Evolutionary conservation across 2,113 vertebrate genomes (phyloP), one percentile per base, ranked within the genome.

Genomic region (Lonchura striata): DNA sequence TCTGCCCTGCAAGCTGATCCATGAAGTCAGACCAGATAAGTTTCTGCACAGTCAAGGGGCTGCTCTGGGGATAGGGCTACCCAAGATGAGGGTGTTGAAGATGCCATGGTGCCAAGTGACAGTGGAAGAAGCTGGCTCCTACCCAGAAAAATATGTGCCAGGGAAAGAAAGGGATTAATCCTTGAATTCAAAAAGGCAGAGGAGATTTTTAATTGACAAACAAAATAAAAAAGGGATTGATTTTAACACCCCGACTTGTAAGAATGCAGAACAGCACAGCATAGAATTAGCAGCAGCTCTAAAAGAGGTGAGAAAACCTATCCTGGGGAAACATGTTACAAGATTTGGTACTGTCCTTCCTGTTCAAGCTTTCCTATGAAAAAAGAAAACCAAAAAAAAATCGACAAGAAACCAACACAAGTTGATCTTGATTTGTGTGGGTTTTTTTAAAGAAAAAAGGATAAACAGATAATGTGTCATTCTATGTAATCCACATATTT

Each of bases 381-480:
- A 49, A 65, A 33, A 46, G 12, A 54, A 21, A 57, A 24, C 1
- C 18, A 47, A 78, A 21, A 2, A 41, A 64, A 71, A n/a, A 15
- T 0, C 0, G 0, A 59, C 8, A 56, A 46, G 41, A 76, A 47
- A 2, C 2, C 4, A 54, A 15, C 1, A 2, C 18, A 63, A 65
- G 15, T 3, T 63, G 13, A 47, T 87, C n/a, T 69, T 79, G 39
- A 52, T 60, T 71, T 65, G 6, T 31, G 54, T 22, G 28, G 10
- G 3, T 16, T 80, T 88, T 90, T 47, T 61, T 27, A 87, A 60
- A 82, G 53, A 52, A 25, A 27, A 75, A 79, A 64, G 18, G 14
- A 57, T 70, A 63, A 85, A 81, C 4, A 66, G 23, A 9, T 44
- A 41, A 54, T 54, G 22, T 88, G 33, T n/a, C 44, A 70, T 59